phyloP scores from a whole-genome alignment of 2,797 vertebrate species.

The Streptopelia turtur region DNA sequence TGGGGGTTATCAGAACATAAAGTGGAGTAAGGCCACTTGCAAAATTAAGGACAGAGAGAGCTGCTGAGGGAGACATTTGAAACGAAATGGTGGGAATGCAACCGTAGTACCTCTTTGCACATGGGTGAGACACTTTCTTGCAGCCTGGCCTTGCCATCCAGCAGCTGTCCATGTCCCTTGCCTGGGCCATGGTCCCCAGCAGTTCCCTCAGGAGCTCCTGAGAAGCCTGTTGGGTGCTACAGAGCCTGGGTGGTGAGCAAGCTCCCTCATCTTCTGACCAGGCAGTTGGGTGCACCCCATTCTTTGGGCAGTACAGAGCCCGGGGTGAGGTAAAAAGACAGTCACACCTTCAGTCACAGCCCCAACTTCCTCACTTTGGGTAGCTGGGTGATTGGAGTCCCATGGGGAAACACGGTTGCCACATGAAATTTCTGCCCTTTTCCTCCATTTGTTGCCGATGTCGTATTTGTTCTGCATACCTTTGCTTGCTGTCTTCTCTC shows the following conservation, averaged over 20 bases:
- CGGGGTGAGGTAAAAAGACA: too few species aligned
- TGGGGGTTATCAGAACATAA: neutral
- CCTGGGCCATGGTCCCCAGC: neutral
- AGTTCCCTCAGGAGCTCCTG: neutral
- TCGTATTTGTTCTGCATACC: neutral
- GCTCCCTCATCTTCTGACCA: neutral
- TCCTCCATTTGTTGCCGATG: rapidly evolving
- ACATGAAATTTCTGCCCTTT: neutral
- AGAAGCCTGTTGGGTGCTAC: neutral
- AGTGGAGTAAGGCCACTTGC: neutral
- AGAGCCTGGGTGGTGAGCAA: neutral
- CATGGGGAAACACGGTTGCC: neutral
- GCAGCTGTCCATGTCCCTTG: neutral
- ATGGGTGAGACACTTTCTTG: rapidly evolving
- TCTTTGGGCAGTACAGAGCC: neutral
- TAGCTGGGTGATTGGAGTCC: too few species aligned
- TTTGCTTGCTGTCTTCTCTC: neutral
- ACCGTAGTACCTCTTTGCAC: neutral
- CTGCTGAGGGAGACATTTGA: neutral
- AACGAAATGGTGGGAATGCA: neutral
- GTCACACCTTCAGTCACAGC: neutral
- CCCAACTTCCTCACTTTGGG: neutral
- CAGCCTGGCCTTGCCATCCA: neutral
- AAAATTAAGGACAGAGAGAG: neutral
- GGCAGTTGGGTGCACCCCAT: neutral